These are phyloP conservation scores for Paradisaea rubra DNA, from an alignment of 2,113 vertebrate genomes.

Conservation along the genomic window DNA sequence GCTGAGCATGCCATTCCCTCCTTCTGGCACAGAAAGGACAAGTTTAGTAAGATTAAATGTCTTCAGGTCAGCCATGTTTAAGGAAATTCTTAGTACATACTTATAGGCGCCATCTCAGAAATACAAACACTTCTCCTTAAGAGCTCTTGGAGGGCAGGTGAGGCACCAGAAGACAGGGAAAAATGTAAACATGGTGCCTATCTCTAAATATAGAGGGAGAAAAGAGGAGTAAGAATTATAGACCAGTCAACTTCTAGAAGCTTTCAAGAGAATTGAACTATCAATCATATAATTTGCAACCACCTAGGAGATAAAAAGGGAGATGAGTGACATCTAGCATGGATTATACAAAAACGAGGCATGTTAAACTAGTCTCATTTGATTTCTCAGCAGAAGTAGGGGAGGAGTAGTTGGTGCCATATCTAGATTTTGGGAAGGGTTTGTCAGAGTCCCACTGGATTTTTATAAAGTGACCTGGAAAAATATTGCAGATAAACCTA, in stretches of 20 bases:
- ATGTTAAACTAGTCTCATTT: neutral
- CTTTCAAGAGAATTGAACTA: neutral
- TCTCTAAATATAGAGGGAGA: constrained; percentile 1
- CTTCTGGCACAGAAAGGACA: neutral
- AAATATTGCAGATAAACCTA: neutral
- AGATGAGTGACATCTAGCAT: constrained; percentile 1
- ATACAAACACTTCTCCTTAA: constrained; percentile 21
- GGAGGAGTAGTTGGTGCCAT: neutral
- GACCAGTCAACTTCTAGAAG: constrained; percentile 18
- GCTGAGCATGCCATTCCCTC: neutral
- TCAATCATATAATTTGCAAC: constrained; percentile 25
- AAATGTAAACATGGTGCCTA: neutral
- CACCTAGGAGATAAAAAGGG: constrained; percentile 23
- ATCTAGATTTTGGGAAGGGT: neutral
- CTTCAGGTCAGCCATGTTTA: neutral
- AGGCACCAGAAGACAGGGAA: neutral
- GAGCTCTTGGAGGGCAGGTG: constrained; percentile 24
- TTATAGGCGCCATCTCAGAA: neutral
- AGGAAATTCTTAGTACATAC: neutral
- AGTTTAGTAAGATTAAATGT: neutral
- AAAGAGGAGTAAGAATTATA: constrained; percentile 20
- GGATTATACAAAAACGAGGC: neutral
- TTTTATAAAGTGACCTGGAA: neutral
- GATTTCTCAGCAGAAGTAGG: neutral
- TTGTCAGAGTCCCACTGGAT: neutral